phyloP scores from a whole-genome alignment of 2,888 invertebrate species.

The Heterodera filipjevi region DNA sequence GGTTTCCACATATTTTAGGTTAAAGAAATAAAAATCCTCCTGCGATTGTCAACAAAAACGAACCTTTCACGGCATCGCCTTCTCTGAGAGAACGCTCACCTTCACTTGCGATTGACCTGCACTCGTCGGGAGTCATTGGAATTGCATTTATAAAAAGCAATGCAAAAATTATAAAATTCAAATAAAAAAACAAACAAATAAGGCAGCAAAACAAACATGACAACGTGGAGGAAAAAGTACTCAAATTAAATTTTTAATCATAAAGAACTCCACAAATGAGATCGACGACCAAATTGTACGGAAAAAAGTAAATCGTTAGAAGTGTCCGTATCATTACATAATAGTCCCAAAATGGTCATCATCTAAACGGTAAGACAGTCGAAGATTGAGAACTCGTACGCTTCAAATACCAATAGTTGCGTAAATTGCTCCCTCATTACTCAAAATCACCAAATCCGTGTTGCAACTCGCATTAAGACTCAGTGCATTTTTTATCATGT shows the following conservation, averaged over 20 bases:
- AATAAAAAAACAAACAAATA: no score
- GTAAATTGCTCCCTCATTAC: background rate
- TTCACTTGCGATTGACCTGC: conserved; percentile 22
- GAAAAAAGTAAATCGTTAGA: background rate
- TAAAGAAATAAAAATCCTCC: no score
- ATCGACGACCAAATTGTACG: background rate
- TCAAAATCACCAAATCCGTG: background rate
- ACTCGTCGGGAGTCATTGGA: conserved; percentile 19
- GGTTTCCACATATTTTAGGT: no score
- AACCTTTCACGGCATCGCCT: conserved; percentile 27
- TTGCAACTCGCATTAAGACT: background rate
- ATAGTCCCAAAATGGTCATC: background rate
- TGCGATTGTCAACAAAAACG: conserved; percentile 16
- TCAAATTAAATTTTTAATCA: background rate
- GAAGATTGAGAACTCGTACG: background rate
- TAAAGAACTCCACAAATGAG: background rate
- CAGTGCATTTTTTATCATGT: background rate
- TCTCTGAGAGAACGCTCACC: conserved; percentile 23
- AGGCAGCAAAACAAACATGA: no score
- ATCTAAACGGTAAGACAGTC: background rate
- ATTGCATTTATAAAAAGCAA: no score
- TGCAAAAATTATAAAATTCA: no score
- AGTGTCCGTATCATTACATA: background rate
- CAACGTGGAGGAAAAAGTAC: no score
- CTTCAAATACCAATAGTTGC: background rate